Percentiles rank a stretch among this genome's conserved stretches.
These are phyloP conservation scores for Molorchus minor DNA, from an alignment of 2,888 invertebrate genomes.

Conservation along the genomic window DNA sequence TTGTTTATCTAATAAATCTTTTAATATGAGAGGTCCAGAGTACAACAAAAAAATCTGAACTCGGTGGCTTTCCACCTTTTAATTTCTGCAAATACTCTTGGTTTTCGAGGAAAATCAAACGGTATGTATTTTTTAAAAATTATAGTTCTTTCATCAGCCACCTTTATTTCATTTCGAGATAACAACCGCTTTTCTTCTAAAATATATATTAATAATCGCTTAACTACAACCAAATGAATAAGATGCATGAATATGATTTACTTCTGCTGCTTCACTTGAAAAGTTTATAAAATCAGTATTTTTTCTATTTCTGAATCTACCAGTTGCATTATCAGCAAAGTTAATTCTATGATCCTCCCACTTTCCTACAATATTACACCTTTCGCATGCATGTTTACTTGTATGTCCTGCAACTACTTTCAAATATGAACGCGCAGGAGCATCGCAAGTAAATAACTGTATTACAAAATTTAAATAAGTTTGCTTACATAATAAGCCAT, in stretches of 20 bases:
- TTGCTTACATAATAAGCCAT: background rate
- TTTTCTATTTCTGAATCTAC: background rate
- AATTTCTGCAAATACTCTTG: background rate
- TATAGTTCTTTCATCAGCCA: background rate
- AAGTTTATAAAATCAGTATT: background rate
- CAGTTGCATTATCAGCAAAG: background rate
- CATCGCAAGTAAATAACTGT: slow-evolving; percentile 7
- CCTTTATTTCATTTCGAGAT: background rate
- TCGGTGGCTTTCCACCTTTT: background rate
- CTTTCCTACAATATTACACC: slow-evolving; percentile 3
- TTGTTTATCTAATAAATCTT: background rate
- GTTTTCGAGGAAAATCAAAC: background rate
- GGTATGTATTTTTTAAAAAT: background rate
- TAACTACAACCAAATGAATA: background rate
- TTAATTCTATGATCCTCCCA: slow-evolving; percentile 4
- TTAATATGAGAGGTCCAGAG: background rate
- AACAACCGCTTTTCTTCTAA: background rate
- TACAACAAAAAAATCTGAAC: background rate
- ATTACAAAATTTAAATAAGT: background rate
- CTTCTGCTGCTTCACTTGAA: background rate
- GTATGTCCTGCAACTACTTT: slow-evolving; percentile 4
- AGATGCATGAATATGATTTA: background rate
- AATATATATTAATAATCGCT: background rate
- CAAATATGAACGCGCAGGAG: slow-evolving; percentile 9
- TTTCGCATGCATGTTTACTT: slow-evolving; percentile 13